Base-by-base conservation (phyloP, 2,888 invertebrate species). In the Cremastinae sp. region DNA sequence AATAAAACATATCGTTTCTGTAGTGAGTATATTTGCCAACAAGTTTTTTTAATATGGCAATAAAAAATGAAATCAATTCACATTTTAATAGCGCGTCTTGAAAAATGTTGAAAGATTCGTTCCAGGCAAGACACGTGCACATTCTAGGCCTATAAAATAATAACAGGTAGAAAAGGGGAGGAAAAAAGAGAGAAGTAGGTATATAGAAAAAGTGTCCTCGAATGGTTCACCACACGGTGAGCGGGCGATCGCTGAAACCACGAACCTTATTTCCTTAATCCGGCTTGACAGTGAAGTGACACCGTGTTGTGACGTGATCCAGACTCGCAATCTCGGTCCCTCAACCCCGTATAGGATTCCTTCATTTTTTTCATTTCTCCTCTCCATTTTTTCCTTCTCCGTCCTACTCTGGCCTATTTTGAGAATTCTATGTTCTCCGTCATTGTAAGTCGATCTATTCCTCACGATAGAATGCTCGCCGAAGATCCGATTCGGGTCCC, bases 231-330 rank as follows among this genome's bases (percentile, higher is more conserved):
- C 70, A 61, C 53, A 70, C 74, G 65, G 74, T 56, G 74, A 70
- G 51, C 53, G 51, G 74, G 66, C 58, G 64, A 68, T 65, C 64
- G 58, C 58, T 56, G 66, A 34, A 58, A 64, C 59, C 58, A 56
- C 68, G 45, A 68, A 38, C 51, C 64, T 28, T 71, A 83, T 87
- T 84, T 84, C 81, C 83, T 84, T 88, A 88, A 88, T 88, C 86
- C 85, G 82, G 82, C 84, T 84, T 87, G 88, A 88, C 88, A 85
- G 84, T 78, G 77, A 84, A 84, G 83, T 85, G 84, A 85, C 85
- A 85, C 83, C 82, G 77, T 86, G 87, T 86, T 86, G 85, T 86
- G 86, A 84, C 83, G 85, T 80, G 78, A 78, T 79, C 81, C 66
- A 82, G 83, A 83, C 81, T 80, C 69, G 18, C 69, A 51, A 76